Base-by-base conservation (phyloP, 2,113 vertebrate species). In the Dasypus novemcinctus region DNA sequence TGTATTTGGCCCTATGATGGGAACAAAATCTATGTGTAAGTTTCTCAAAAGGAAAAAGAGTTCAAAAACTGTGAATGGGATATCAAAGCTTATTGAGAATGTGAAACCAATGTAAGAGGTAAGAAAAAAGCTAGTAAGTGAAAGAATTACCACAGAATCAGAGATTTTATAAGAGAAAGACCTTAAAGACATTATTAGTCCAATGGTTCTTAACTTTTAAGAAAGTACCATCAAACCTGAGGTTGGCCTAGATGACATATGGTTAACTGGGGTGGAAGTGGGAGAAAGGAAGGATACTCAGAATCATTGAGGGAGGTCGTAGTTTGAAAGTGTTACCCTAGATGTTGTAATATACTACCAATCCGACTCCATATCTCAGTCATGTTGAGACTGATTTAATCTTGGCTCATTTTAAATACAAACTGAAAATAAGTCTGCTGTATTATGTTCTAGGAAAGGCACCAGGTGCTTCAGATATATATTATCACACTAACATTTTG, bases 1-100 rank as follows among this genome's bases (percentile, higher is more conserved):
- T 43, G 59, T 69, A 69, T 2, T 1, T 80, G 76, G 75, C 76
- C 6, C 18, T 66, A 80, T 33, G 31, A 15, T 57, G 14, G 21
- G 46, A 2, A 72, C 31, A 93, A 38, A 79, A 63, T 64, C 29
- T 49, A 54, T n/a, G 87, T 0, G 87, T 18, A 83, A 89, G 23
- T 74, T 93, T 92, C 68, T 92, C n/a, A 88, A 84, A 91, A 21
- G 43, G 20, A 88, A 87, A 94, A 79, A 57, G n/a, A 31, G 41
- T 13, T 68, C 1, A 46, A 92, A 90, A 94, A 79, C 15, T 88
- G 7, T 85, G 68, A 94, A 80, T 59, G 31, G 31, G 38, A 72
- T 76, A 63, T 31, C 59, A 43, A 76, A 23, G 7, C 20, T 78
- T 61, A 80, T 2, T 71, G 17, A 88, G 29, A 95, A 90, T 33